Base-by-base conservation (phyloP, 2,888 invertebrate genomes). In the Agrotis clavis region DNA sequence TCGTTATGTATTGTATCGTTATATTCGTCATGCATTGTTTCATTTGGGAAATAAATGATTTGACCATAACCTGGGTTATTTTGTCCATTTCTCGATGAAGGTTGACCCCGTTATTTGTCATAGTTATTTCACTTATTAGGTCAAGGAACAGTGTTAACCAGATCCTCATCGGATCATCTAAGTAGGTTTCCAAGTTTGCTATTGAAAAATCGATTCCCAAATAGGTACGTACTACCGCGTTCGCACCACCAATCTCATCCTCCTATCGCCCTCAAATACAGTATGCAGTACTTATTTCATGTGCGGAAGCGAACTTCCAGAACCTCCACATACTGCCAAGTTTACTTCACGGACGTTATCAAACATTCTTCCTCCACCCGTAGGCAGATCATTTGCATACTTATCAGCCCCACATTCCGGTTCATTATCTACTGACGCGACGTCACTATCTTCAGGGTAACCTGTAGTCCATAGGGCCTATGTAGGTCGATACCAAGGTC, bases 401-500 rank as follows among this genome's bases (percentile, higher is more conserved):
- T 66, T 84, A 83, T 84, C 82, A 73, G 63, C 51, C 35, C 21
- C 67, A 61, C 77, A 83, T 82, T 82, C 81, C 83, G 82, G 76
- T 73, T 67, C 57, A 72, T 50, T 79, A 76, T 82, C 54, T 59
- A 57, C 65, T 64, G 63, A 35, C 61, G 64, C 85, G 79, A 85
- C 80, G 73, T 81, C 82, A 81, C 69, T 51, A 47, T 56, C 61
- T 71, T 80, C 79, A 70, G 77, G 84, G 79, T 87, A 90, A 90
- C 90, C 88, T 91, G 86, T 83, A 88, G 82, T 67, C 75, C 83
- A 81, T 83, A 88, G 86, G 88, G 88, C 83, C 77, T 81, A 86
- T 85, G 90, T 89, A 88, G 89, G 92, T 84, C 84, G 89, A 71
- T 82, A 83, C 65, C 86, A 93, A 94, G 95, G 94, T 82, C 88